Conservation (phyloP, 1,140 invertebrate genomes). For the Paraescarpia echinospica region DNA sequence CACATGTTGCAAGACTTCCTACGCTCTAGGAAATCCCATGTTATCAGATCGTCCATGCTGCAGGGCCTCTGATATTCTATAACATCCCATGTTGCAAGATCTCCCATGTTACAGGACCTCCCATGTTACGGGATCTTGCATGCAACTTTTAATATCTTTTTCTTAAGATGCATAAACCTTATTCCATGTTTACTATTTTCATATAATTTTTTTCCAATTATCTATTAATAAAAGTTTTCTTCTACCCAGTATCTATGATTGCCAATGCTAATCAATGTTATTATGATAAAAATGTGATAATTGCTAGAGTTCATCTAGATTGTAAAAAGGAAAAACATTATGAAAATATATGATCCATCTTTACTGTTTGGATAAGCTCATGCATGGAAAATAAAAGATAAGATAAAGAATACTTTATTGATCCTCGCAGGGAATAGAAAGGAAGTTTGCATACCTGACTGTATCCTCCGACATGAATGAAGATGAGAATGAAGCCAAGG, state of each 20-base stretch:
- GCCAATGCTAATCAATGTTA: neutral
- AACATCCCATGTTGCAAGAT: too few relatives aligned
- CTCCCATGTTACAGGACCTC: too few relatives aligned
- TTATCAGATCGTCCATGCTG: too few relatives aligned
- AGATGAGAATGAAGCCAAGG: constrained; percentile 50
- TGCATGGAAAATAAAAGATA: too few relatives aligned
- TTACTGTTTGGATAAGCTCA: neutral
- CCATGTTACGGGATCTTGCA: too few relatives aligned
- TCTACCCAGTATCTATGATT: neutral
- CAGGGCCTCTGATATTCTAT: constrained; percentile 9
- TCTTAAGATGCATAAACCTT: too few relatives aligned
- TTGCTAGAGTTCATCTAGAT: too few relatives aligned
- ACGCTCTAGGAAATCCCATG: neutral
- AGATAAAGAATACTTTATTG: too few relatives aligned
- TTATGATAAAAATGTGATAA: neutral
- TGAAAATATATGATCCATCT: neutral
- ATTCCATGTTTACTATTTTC: too few relatives aligned
- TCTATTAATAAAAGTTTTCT: neutral
- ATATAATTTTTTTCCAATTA: too few relatives aligned
- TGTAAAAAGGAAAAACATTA: neutral
- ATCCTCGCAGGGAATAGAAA: neutral
- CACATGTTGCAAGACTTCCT: too few relatives aligned
- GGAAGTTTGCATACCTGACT: constrained; percentile 19
- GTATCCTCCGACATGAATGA: constrained; percentile 35
- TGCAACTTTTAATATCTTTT: too few relatives aligned